Evolutionary conservation across 2,113 vertebrate genomes (phyloP), one percentile per base, ranked within the genome.

Genomic region (Lutjanus erythropterus): DNA sequence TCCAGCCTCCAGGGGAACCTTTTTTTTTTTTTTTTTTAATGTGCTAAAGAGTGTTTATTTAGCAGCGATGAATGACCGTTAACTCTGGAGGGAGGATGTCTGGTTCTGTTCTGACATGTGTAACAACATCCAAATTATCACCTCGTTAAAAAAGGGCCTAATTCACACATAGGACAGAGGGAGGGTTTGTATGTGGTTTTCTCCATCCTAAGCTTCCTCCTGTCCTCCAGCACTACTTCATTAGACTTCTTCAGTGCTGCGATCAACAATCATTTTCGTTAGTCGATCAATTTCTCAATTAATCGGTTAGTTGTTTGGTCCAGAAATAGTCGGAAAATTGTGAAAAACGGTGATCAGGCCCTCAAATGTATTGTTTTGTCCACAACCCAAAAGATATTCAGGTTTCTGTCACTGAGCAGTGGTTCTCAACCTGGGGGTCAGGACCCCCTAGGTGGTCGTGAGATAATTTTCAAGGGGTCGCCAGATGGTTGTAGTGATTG

Each of bases 61-160:
- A 91, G 64, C 80, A 56, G 73, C 72, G 65, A 78, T 78, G 82
- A 93, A 89, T 91, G 89, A 86, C 80, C 88, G 70, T 85, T 88
- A 89, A 84, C 76, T 82, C 55, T 47, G 83, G 37, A 74, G 75
- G 78, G 78, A 88, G 85, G 71, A 73, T 19, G 82, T 58, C 81
- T 79, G 82, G 52, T 74, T 85, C 80, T 87, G 84, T 79, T 85
- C 85, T 66, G 86, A 90, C 85, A 72, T 79, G 85, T 87, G 68
- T 42, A 86, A 85, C 81, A 84, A 89, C 89, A 82, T 88, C 86
- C 83, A 87, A 91, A 92, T 83, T 64, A 85, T 90, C 88, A 91
- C 82, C 89, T 92, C 10, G 39, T 91, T 93, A 91, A 93, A 82
- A 90, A 74, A 37, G 16, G 72, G 41, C 12, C 74, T 66, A 42